Evolutionary conservation across 2,113 vertebrate genomes (phyloP).

Genomic region (Osmerus mordax): DNA sequence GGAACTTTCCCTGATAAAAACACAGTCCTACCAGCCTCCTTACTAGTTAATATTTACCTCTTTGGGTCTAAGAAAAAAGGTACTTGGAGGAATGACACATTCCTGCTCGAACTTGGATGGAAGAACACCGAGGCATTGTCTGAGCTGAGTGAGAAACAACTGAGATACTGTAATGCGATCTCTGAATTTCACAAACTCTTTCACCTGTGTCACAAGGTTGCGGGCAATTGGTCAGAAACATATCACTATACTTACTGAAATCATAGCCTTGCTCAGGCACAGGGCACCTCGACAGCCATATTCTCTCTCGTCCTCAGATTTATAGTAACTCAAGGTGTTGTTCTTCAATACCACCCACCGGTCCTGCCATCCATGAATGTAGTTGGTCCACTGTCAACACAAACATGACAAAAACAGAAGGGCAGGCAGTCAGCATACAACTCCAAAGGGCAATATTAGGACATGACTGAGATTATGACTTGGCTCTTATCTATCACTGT

Average conservation of each 20-base stretch:
- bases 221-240: neutral
- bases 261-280: slow-evolving; percentile 94
- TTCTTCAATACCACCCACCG: slow-evolving; percentile 95
- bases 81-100: slow-evolving; percentile 23
- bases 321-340: slow-evolving; percentile 94
- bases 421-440: neutral
- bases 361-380: slow-evolving; percentile 98
- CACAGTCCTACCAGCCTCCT: slow-evolving; percentile 19
- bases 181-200: slow-evolving; percentile 21
- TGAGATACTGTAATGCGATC: neutral
- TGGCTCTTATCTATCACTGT: neutral
- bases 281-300: slow-evolving; percentile 95
- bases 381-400: slow-evolving; percentile 92
- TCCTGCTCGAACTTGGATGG: slow-evolving; percentile 11
- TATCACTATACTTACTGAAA: slow-evolving; percentile 83
- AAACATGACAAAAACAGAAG: slow-evolving; percentile 29
- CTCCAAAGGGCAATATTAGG: neutral
- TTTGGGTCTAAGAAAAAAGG: slow-evolving; percentile 19
- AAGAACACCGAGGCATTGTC: slow-evolving; percentile 5
- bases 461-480: neutral
- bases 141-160: neutral
- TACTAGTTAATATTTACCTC: slow-evolving; percentile 52
- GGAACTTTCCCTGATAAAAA: slow-evolving; percentile 11
- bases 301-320: slow-evolving; percentile 92
- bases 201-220: neutral